A percentile compares a stretch with the other conserved stretches of the same genome.
Conservation (phyloP, 2,113 vertebrate species). For the Syngnathus scovelli region DNA sequence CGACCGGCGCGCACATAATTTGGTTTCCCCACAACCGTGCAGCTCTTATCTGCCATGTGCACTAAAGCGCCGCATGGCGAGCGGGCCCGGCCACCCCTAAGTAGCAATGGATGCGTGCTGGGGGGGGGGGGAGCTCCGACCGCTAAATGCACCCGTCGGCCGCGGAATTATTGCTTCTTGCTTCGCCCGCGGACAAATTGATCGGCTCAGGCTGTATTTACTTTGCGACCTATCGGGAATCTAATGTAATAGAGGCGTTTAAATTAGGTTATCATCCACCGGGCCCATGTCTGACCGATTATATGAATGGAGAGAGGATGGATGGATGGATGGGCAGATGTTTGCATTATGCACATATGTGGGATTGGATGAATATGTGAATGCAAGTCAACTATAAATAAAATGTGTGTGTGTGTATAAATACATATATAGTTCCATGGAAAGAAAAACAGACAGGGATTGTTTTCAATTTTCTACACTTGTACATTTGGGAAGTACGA, state of each 20-base stretch:
- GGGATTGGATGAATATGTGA: too few species aligned
- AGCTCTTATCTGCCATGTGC: constrained; percentile 2
- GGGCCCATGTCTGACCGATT: neutral
- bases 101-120: neutral
- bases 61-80: neutral
- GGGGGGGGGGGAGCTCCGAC: neutral
- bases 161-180: neutral
- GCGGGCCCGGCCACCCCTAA: neutral
- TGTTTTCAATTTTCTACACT: neutral
- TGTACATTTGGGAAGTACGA: neutral
- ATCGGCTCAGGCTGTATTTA: neutral
- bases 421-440: neutral
- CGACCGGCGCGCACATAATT: neutral
- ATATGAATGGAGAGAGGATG: neutral
- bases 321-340: neutral
- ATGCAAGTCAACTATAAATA: too few species aligned
- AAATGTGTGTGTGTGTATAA: too few species aligned
- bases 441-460: neutral
- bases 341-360: too few species aligned
- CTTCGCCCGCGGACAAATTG: neutral
- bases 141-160: neutral
- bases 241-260: neutral
- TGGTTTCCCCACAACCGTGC: neutral
- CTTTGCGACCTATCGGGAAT: neutral
- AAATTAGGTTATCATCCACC: neutral